Percentiles rank a stretch among this genome's conserved stretches.
phyloP scores from a whole-genome alignment of 2,113 vertebrate species.

The Callipepla californica region DNA sequence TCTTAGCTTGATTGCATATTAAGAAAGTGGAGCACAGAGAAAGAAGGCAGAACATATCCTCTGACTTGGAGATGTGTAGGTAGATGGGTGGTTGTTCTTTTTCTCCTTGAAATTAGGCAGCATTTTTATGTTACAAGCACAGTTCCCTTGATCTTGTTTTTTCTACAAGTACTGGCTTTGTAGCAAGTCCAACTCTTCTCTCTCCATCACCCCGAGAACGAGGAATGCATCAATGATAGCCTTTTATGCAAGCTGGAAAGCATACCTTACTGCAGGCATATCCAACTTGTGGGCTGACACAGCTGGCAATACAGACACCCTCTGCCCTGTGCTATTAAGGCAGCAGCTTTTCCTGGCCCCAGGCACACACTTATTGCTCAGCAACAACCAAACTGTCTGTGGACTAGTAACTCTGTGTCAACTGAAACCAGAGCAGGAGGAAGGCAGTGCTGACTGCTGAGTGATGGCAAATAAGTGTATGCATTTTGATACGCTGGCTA shows the following conservation, averaged over 20 bases:
- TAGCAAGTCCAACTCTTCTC: neutral
- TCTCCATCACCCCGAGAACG: neutral
- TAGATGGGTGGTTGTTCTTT: neutral
- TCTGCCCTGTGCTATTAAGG: too few species aligned
- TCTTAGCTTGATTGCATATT: neutral
- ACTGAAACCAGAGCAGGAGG: too few species aligned
- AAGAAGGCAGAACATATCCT: neutral
- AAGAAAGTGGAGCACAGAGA: neutral
- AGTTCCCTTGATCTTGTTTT: neutral
- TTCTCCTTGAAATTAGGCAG: neutral
- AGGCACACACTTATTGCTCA: too few species aligned
- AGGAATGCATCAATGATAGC: neutral
- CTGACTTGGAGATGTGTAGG: neutral
- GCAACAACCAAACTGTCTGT: too few species aligned
- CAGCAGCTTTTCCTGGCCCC: too few species aligned
- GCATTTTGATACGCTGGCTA: too few species aligned
- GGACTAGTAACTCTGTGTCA: too few species aligned
- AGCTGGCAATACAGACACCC: too few species aligned
- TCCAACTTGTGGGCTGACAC: too few species aligned
- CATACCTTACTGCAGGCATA: fast-evolving
- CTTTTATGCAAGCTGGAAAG: neutral
- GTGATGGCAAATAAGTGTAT: too few species aligned
- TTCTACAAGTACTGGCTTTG: neutral
- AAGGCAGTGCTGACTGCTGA: too few species aligned
- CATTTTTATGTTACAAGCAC: neutral